phyloP scores from a whole-genome alignment of 2,888 invertebrate genomes.

The Trichogramma dendrolimi region DNA sequence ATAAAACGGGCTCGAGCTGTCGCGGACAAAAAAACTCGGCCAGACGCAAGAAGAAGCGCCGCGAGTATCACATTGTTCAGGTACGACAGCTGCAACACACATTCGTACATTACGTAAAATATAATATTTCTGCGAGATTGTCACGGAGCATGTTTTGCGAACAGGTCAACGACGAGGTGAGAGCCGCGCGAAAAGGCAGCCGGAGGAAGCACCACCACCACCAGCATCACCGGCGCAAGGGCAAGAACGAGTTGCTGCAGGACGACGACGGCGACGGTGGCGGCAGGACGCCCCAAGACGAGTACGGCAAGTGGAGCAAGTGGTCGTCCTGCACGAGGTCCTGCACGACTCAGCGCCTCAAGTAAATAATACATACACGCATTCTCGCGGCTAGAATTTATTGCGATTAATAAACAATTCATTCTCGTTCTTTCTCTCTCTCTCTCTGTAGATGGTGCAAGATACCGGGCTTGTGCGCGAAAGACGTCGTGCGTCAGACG shows the following conservation, averaged over 20 bases:
- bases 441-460: slow-evolving; percentile 63
- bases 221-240: slow-evolving; percentile 27
- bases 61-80: no score
- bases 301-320: slow-evolving; percentile 74
- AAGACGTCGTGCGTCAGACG: slow-evolving; percentile 73
- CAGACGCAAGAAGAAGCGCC: no score
- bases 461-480: slow-evolving; percentile 69
- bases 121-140: no score
- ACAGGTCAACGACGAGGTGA: slow-evolving; percentile 22
- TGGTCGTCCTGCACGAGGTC: slow-evolving; percentile 79
- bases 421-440: background rate
- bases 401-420: background rate
- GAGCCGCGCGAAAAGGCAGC: slow-evolving; percentile 36
- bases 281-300: slow-evolving; percentile 39
- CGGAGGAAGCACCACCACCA: slow-evolving; percentile 48
- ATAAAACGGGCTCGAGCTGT: no score
- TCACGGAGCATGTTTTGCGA: no score
- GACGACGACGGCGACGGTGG: slow-evolving; percentile 36
- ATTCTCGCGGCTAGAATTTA: background rate
- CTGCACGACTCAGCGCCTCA: slow-evolving; percentile 75
- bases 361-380: slow-evolving; percentile 52
- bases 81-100: no score
- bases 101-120: no score
- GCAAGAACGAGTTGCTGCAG: slow-evolving; percentile 41
- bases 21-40: no score